Evolutionary conservation across 2,888 invertebrate genomes (phyloP).

Genomic region (Drosophila borborema): DNA sequence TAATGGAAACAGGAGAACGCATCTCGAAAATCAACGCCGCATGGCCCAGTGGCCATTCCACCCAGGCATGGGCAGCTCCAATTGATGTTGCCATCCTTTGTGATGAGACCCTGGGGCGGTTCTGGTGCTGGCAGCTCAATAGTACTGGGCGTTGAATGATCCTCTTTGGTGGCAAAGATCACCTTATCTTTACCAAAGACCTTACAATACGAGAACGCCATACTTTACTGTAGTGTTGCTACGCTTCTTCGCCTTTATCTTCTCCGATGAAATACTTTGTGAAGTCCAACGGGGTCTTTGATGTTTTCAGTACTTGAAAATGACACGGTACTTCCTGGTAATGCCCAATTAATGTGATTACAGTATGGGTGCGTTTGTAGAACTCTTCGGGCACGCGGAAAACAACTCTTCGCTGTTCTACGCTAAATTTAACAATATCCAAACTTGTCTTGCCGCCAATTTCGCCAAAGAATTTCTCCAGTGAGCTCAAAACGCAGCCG

Average conservation of each 20-base stretch:
- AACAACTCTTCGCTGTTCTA: conserved; percentile 85
- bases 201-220: conserved; percentile 84
- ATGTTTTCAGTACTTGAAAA: conserved; percentile 87
- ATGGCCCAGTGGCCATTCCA: conserved; percentile 98
- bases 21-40: conserved; percentile 96
- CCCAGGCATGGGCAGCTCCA: conserved; percentile 99
- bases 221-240: conserved; percentile 18
- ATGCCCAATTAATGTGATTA: conserved; percentile 86
- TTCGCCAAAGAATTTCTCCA: conserved; percentile 87
- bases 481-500: conserved; percentile 86
- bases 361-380: conserved; percentile 87
- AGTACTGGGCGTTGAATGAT: conserved; percentile 90
- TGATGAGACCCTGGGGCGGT: conserved; percentile 92
- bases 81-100: conserved; percentile 95
- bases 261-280: conserved; percentile 20
- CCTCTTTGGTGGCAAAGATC: conserved; percentile 92
- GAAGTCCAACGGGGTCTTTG: conserved; percentile 71
- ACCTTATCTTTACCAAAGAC: conserved; percentile 91
- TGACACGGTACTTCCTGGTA: conserved; percentile 86
- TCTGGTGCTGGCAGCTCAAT: conserved; percentile 90
- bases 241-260: conserved; percentile 19
- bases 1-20: conserved; percentile 98
- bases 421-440: conserved; percentile 87
- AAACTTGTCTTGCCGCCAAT: conserved; percentile 86
- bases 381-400: conserved; percentile 86